Percentiles rank a stretch among this genome's conserved stretches.
These are phyloP conservation scores for Leptinotarsa tumamoca DNA, from an alignment of 2,888 invertebrate genomes.

Conservation along the genomic window DNA sequence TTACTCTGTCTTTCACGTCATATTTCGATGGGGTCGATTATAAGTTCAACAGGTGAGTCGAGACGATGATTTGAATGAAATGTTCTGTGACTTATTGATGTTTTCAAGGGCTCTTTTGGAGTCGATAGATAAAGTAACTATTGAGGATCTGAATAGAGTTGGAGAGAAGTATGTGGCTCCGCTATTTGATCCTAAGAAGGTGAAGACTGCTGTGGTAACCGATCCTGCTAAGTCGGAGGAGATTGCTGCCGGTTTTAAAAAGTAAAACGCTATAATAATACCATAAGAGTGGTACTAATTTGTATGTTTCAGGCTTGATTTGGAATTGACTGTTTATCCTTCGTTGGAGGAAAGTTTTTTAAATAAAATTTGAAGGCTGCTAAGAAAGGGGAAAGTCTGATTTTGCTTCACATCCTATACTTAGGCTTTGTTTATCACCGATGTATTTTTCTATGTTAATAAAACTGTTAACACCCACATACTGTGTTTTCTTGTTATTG, in stretches of 20 bases:
- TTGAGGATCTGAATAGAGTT: slow-evolving; percentile 74
- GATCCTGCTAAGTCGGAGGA: slow-evolving; percentile 81
- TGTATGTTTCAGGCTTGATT: slow-evolving; percentile 70
- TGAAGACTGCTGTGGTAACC: slow-evolving; percentile 80
- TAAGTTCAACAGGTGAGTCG: slow-evolving; percentile 74
- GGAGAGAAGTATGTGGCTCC: slow-evolving; percentile 79
- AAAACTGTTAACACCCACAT: background rate
- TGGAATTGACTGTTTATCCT: slow-evolving; percentile 71
- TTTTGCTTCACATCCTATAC: background rate
- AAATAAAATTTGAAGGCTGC: slow-evolving; percentile 62
- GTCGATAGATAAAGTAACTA: slow-evolving; percentile 75
- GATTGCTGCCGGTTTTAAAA: slow-evolving; percentile 74
- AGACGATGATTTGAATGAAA: background rate
- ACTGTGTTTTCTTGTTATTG: too few species aligned
- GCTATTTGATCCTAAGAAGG: slow-evolving; percentile 73
- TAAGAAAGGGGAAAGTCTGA: background rate
- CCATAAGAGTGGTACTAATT: background rate
- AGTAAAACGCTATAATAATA: slow-evolving; percentile 64
- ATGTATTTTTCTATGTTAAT: slow-evolving; percentile 16
- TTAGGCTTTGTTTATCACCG: background rate
- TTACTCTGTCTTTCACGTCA: slow-evolving; percentile 78
- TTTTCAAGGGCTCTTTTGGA: slow-evolving; percentile 73
- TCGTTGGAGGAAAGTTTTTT: slow-evolving; percentile 76
- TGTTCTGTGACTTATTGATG: too few species aligned
- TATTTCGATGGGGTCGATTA: slow-evolving; percentile 77